Percentiles rank a stretch among this genome's conserved stretches.
Evolutionary conservation across 2,797 vertebrate genomes (phyloP).

Genomic region (Passerculus sandwichensis): DNA sequence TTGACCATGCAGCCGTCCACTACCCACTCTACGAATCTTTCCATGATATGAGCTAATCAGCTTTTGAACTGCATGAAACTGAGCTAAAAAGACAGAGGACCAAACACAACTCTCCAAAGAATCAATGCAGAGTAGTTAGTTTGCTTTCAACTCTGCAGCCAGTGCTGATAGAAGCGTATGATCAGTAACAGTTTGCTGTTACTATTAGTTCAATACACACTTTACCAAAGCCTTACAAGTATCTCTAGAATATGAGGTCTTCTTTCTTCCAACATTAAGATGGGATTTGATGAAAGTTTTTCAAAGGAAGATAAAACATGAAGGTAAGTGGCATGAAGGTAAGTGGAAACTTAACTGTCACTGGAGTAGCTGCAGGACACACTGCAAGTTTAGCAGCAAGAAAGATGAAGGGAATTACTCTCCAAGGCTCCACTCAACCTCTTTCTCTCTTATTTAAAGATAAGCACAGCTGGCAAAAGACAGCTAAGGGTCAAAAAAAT

Average conservation of each 20-base stretch:
- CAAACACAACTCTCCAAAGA: background rate
- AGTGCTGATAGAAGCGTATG: background rate
- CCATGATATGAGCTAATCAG: background rate
- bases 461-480: background rate
- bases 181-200: background rate
- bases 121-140: background rate
- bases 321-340: background rate
- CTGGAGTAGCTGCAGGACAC: background rate
- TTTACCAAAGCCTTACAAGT: background rate
- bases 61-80: background rate
- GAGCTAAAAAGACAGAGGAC: background rate
- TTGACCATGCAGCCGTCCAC: background rate
- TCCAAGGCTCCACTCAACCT: background rate
- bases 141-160: background rate
- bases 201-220: background rate
- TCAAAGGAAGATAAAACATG: background rate
- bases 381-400: rapidly evolving
- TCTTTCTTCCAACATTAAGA: background rate
- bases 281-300: background rate
- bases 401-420: background rate
- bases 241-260: background rate
- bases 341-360: background rate
- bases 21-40: background rate
- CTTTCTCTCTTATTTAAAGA: background rate
- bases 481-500: background rate